A percentile compares a stretch with the other conserved stretches of the same genome.
Evolutionary conservation across 2,113 vertebrate genomes (phyloP).

Genomic region (Stigmatopora nigra): DNA sequence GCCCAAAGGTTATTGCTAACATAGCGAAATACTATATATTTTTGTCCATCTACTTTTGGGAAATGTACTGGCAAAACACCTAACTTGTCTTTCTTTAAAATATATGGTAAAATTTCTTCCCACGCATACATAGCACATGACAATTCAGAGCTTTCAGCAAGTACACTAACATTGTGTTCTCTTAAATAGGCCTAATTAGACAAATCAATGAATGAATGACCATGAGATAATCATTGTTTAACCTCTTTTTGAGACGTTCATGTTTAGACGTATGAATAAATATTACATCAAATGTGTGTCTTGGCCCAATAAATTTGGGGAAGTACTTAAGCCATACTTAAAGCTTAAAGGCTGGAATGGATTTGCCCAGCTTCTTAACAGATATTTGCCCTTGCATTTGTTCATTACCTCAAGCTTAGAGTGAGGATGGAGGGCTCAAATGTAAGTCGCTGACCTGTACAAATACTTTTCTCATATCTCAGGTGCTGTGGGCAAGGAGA

Average conservation of each 20-base stretch:
- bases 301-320: not conserved
- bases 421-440: not conserved
- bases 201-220: not conserved
- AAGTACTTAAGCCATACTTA: not conserved
- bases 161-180: not conserved
- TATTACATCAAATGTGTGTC: not conserved
- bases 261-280: not conserved
- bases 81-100: not conserved
- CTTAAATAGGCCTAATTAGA: not conserved
- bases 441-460: slow-evolving; percentile 4
- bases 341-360: slow-evolving; percentile 3
- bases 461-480: not conserved
- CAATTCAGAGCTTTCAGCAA: not conserved
- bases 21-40: not conserved
- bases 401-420: slow-evolving; percentile 16
- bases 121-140: not conserved
- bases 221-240: not conserved
- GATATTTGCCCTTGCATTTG: slow-evolving; percentile 1
- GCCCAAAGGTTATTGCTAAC: not conserved
- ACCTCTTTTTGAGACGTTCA: not conserved
- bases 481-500: not conserved
- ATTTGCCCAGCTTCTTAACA: slow-evolving; percentile 16
- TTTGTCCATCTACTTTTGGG: not conserved
- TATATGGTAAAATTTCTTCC: not conserved
- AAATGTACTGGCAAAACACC: not conserved